Evolutionary conservation across 2,797 vertebrate species (phyloP).

Genomic region (Oophaga sylvatica): DNA sequence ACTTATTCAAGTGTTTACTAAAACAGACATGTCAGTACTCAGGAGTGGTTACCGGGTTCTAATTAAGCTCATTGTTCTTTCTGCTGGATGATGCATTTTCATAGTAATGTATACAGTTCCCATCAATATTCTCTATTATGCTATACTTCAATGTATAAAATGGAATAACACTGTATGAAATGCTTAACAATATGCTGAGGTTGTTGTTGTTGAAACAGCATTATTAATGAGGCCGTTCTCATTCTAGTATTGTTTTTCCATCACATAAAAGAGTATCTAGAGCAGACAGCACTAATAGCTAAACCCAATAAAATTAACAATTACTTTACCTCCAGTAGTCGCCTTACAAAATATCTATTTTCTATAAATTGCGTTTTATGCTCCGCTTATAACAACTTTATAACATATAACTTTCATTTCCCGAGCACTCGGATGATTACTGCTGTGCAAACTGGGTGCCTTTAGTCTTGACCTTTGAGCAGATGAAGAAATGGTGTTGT

Average conservation of each 20-base stretch:
- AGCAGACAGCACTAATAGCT: constrained; percentile 31
- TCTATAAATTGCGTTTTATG: constrained; percentile 29
- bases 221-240: constrained; percentile 11
- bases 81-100: neutral
- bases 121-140: constrained; percentile 7
- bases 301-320: constrained; percentile 31
- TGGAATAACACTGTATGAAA: neutral
- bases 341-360: constrained; percentile 11
- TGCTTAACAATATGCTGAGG: neutral
- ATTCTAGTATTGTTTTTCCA: constrained; percentile 16
- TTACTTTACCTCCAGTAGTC: constrained; percentile 1
- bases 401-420: constrained; percentile 41
- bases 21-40: no score
- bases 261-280: constrained; percentile 2
- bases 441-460: constrained; percentile 17
- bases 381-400: constrained; percentile 43
- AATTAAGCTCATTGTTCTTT: neutral
- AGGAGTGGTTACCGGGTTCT: no score
- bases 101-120: neutral
- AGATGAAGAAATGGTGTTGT: constrained; percentile 43
- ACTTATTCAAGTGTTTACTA: no score
- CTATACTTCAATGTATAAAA: neutral
- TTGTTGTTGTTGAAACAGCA: neutral
- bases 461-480: constrained; percentile 52
- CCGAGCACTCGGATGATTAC: constrained; percentile 20